Evolutionary conservation across 2,888 invertebrate genomes (phyloP).

Genomic region (Caenorhabditis afra): DNA sequence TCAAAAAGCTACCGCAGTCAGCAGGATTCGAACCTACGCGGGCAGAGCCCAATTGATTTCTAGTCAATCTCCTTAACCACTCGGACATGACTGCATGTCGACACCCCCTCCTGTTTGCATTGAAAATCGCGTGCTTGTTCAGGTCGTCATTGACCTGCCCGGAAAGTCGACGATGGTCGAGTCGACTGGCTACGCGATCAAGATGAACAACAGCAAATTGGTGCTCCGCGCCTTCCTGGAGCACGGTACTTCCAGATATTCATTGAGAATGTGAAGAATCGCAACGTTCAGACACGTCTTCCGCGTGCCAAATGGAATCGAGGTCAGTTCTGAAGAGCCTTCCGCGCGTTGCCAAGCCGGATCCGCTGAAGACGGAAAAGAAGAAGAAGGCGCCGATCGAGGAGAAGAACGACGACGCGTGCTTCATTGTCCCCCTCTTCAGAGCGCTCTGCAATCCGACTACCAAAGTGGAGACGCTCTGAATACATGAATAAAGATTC

Average conservation of each 20-base stretch:
- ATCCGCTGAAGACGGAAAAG: conserved; percentile 16
- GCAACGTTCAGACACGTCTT: conserved; percentile 29
- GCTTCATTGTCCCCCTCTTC: conserved; percentile 47
- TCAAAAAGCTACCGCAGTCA: conserved; percentile 67
- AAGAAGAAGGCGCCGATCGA: conserved; percentile 27
- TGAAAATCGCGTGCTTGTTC: no score
- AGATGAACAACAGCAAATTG: conserved; percentile 47
- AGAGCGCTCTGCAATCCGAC: conserved; percentile 47
- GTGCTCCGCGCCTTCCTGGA: conserved; percentile 45
- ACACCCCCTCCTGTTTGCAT: no score
- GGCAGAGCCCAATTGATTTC: conserved; percentile 72
- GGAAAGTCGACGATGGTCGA: conserved; percentile 52
- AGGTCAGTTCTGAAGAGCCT: conserved; percentile 29
- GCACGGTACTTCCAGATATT: conserved; percentile 18
- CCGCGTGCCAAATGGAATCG: conserved; percentile 34
- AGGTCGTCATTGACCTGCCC: conserved; percentile 54
- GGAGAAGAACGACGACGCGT: conserved; percentile 19
- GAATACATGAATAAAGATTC: not conserved
- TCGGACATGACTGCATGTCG: conserved; percentile 78
- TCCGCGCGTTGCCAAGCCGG: conserved; percentile 33
- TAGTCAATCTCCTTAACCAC: conserved; percentile 80
- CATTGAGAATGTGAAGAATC: not conserved
- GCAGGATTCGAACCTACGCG: conserved; percentile 80
- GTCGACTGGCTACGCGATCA: conserved; percentile 56
- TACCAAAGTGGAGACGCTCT: conserved; percentile 39